A percentile compares a stretch with the other conserved stretches of the same genome.
phyloP scores from a whole-genome alignment of 2,888 invertebrate species.

The Argyresthia albistria region DNA sequence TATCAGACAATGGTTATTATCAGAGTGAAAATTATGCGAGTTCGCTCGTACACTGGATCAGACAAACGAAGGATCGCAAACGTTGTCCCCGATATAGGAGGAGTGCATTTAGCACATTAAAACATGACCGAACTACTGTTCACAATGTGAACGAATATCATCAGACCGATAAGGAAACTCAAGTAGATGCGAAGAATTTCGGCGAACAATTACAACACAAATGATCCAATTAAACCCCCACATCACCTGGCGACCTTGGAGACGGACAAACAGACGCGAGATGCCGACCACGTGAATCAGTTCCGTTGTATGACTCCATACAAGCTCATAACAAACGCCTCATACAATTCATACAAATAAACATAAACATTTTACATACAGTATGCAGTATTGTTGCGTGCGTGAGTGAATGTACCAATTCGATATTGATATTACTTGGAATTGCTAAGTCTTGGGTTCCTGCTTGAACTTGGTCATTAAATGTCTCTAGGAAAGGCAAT shows the following conservation, averaged over 20 bases:
- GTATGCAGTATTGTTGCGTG: no score
- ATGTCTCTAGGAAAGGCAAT: background rate
- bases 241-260: conserved; percentile 1
- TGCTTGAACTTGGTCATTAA: no score
- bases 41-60: no score
- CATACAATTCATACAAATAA: no score
- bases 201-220: background rate
- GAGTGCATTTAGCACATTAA: no score
- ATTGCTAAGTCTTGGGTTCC: background rate
- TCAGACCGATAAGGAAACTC: background rate
- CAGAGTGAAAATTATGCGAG: no score
- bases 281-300: background rate
- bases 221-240: background rate
- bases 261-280: background rate
- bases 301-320: background rate
- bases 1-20: no score
- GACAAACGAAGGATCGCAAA: no score
- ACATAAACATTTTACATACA: no score
- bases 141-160: background rate
- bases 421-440: background rate
- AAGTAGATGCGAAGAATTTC: background rate
- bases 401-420: no score
- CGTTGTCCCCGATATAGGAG: no score
- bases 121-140: background rate
- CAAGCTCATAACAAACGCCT: no score